phyloP scores from a whole-genome alignment of 1,140 invertebrate genomes.

The Drosophila nikananu region DNA sequence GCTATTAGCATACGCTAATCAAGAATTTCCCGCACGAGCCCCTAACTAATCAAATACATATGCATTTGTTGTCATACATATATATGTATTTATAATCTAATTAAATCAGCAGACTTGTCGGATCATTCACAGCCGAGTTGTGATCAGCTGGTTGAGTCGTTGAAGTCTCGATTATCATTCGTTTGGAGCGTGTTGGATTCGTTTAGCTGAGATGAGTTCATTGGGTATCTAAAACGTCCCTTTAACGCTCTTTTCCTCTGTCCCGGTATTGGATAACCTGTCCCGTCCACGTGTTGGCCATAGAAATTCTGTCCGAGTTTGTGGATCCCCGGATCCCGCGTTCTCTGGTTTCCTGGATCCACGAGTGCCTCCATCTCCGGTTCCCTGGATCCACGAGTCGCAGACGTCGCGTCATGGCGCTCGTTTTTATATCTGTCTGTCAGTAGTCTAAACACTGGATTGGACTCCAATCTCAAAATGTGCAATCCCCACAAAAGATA shows the following conservation, averaged over 20 bases:
- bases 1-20: conserved; percentile 32
- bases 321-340: not conserved
- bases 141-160: conserved; percentile 25
- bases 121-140: conserved; percentile 19
- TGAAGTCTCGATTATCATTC: conserved; percentile 29
- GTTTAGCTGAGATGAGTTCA: conserved; percentile 35
- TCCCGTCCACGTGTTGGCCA: conserved; percentile 30
- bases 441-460: conserved; percentile 34
- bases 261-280: conserved; percentile 6
- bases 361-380: conserved; percentile 2
- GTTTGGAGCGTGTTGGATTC: conserved; percentile 17
- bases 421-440: conserved; percentile 18
- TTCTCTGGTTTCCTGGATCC: not conserved
- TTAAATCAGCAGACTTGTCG: conserved; percentile 24
- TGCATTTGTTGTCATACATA: conserved; percentile 18
- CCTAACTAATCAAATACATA: conserved; percentile 17
- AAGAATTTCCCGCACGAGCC: conserved; percentile 31
- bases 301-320: conserved; percentile 24
- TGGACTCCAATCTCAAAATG: conserved; percentile 23
- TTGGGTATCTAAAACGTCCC: conserved; percentile 5
- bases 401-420: conserved; percentile 30
- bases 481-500: conserved; percentile 47
- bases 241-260: not conserved
- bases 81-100: conserved; percentile 17
- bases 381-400: conserved; percentile 4